Percentiles rank a stretch among this genome's conserved stretches.
Conservation (phyloP, 2,797 vertebrate genomes). For the Amblyopsis hoosieri region DNA sequence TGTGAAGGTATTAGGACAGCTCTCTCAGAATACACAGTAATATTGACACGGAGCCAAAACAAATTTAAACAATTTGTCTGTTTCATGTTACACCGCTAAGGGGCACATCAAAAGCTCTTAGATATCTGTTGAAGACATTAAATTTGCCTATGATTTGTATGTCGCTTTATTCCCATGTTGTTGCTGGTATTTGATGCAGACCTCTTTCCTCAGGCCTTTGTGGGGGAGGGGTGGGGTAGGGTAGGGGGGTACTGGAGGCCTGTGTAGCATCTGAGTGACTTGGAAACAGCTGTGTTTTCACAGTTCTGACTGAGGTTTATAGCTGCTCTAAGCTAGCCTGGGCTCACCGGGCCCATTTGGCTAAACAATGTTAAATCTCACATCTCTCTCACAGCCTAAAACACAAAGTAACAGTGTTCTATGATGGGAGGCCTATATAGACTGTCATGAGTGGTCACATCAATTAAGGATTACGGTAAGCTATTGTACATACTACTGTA, state of each 20-base stretch:
- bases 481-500: too few species aligned
- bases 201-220: conserved; percentile 37
- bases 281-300: conserved; percentile 78
- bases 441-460: neutral
- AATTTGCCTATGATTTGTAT: conserved; percentile 57
- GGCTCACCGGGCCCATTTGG: conserved; percentile 56
- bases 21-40: too few species aligned
- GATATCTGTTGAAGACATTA: conserved; percentile 41
- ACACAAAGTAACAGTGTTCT: conserved; percentile 44
- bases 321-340: conserved; percentile 50
- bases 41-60: neutral
- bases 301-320: conserved; percentile 69
- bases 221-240: conserved; percentile 49
- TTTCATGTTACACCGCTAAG: too few species aligned
- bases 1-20: too few species aligned
- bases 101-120: conserved; percentile 26
- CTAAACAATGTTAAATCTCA: conserved; percentile 69
- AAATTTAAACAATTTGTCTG: neutral
- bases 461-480: neutral
- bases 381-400: conserved; percentile 33
- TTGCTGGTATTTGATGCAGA: conserved; percentile 55
- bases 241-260: conserved; percentile 58
- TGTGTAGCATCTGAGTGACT: conserved; percentile 74
- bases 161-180: conserved; percentile 51
- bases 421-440: conserved; percentile 19